Conservation (phyloP, 2,888 invertebrate genomes). For the Spilarctia lutea region DNA sequence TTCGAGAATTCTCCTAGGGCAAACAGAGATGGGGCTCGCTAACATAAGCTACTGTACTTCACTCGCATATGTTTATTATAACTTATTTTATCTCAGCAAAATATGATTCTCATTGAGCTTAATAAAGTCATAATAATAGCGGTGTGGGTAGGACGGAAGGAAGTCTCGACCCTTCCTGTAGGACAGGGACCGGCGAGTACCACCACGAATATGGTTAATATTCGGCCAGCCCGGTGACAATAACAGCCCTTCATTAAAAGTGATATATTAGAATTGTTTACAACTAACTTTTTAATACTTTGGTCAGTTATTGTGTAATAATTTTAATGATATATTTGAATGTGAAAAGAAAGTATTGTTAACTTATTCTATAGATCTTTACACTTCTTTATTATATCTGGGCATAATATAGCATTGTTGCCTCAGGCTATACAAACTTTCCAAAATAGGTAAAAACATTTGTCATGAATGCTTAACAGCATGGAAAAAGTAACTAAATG, state of each 20-base stretch:
- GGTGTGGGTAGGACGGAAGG: conserved; percentile 72
- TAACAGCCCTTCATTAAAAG: conserved; percentile 45
- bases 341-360: neutral
- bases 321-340: neutral
- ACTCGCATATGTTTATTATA: conserved; percentile 78
- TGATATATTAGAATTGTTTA: conserved; percentile 37
- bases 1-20: conserved; percentile 65
- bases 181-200: conserved; percentile 55
- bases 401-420: too few relatives aligned
- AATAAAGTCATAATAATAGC: conserved; percentile 78
- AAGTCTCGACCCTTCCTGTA: conserved; percentile 74
- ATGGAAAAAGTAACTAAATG: neutral
- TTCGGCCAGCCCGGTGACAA: conserved; percentile 40
- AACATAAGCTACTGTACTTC: conserved; percentile 57
- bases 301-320: neutral
- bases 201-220: conserved; percentile 55
- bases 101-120: conserved; percentile 81
- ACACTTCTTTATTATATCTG: too few relatives aligned
- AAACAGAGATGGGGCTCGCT: conserved; percentile 34
- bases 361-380: neutral
- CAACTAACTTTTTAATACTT: conserved; percentile 29
- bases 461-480: neutral
- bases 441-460: neutral
- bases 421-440: too few relatives aligned
- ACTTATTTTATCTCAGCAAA: conserved; percentile 72